phyloP scores from a whole-genome alignment of 1,140 invertebrate species.

The Drosophila sp. region DNA sequence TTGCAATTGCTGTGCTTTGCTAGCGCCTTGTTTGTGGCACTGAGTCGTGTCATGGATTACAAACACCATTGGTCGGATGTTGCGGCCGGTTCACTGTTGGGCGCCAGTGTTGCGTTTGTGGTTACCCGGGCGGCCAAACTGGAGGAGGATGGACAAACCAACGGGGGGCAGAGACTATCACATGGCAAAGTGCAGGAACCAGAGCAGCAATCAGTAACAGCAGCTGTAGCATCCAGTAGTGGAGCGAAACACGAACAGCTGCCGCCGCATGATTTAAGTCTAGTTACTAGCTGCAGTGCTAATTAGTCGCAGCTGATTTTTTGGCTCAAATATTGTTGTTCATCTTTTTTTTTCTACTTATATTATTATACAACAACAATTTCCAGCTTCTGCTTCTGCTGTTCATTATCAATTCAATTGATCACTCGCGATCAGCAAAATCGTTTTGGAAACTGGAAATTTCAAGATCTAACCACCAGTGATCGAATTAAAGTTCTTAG shows the following conservation, averaged over 20 bases:
- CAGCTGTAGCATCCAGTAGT: not conserved
- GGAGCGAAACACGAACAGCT: constrained; percentile 31
- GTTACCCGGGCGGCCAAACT: constrained; percentile 83
- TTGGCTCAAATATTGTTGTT: not conserved
- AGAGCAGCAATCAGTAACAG: too few relatives aligned
- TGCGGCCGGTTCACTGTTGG: constrained; percentile 85
- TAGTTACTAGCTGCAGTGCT: constrained; percentile 53
- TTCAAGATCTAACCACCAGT: not conserved
- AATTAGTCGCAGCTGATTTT: constrained; percentile 50
- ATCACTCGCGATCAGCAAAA: not conserved
- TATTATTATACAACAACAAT: not conserved
- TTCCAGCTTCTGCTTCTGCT: not conserved
- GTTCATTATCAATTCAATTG: not conserved
- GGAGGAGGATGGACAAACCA: constrained; percentile 32
- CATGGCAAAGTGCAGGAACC: constrained; percentile 15
- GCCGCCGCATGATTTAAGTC: constrained; percentile 58
- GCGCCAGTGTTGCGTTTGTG: constrained; percentile 84
- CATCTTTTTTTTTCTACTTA: not conserved
- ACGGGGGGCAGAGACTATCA: not conserved
- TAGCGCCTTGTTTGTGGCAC: constrained; percentile 89
- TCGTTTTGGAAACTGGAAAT: not conserved
- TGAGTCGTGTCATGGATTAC: constrained; percentile 96
- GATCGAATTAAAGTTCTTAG: not conserved
- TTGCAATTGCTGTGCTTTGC: constrained; percentile 52
- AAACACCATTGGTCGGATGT: constrained; percentile 95